Conservation (phyloP, 2,797 vertebrate species). For the Glossophaga mutica region DNA sequence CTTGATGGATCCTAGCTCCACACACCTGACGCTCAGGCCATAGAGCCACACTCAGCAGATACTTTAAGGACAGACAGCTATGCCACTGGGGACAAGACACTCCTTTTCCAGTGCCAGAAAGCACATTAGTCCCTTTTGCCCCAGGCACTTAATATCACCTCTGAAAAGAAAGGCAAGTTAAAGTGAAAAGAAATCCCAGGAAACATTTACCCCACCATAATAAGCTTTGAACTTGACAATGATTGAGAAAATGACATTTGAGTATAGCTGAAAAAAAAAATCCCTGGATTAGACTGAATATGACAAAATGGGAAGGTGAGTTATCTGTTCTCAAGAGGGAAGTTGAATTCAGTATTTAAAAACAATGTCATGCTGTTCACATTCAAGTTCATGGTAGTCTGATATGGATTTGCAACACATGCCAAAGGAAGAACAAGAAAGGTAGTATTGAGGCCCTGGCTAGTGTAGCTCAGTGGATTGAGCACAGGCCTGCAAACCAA, state of each 20-base stretch:
- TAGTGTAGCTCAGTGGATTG: no score
- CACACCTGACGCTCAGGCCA: background rate
- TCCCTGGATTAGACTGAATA: background rate
- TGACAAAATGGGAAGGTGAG: background rate
- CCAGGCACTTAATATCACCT: background rate
- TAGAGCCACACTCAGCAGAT: background rate
- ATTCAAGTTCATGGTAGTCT: background rate
- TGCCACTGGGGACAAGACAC: background rate
- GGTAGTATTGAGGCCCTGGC: fast-evolving
- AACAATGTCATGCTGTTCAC: background rate
- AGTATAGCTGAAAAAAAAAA: background rate
- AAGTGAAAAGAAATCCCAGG: background rate
- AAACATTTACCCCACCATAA: background rate
- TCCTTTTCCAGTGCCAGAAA: background rate
- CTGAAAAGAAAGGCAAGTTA: background rate
- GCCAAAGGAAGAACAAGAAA: background rate
- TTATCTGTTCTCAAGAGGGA: background rate
- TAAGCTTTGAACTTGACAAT: background rate
- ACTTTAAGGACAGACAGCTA: background rate
- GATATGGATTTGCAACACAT: background rate
- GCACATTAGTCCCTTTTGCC: background rate
- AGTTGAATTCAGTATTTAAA: background rate
- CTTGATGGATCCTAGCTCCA: background rate
- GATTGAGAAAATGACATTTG: background rate
- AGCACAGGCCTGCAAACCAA: no score